Evolutionary conservation across 2,113 vertebrate genomes (phyloP), one percentile per base, ranked within the genome.

Genomic region (Cranoglanis bouderius): DNA sequence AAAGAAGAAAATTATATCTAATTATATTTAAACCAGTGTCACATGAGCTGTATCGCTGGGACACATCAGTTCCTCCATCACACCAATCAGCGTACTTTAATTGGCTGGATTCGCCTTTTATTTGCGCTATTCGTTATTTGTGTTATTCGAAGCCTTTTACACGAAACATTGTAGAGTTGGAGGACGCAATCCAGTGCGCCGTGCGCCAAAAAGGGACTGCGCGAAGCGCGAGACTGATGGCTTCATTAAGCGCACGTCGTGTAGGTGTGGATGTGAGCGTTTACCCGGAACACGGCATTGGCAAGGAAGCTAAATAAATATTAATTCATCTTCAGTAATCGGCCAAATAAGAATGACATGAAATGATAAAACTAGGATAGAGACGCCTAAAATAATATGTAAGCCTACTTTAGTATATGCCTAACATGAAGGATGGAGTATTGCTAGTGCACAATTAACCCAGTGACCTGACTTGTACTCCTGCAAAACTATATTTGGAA

Each of bases 241-340:
- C 96, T 97, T 99, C 99, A 99, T 99, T 99, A 99, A 98, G 97
- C 95, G 97, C 96, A 97, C 97, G 97, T 98, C 97, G 98, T 99
- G 98, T 99, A 98, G 97, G 96, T 98, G 98, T 99, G 51, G 46
- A 1, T 49, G 46, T 49, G 97, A 74, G 2, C 91, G 70, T 90
- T 92, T 93, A 91, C 89, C 80, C 61, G 88, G 89, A 93, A 88
- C 81, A 84, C n/a, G 6, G 59, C 4, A 49, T 35, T 19, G 61
- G 26, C 9, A 26, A 55, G 70, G n/a, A 43, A 78, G 18, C 49
- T 2, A 87, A 83, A 84, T 51, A n/a, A n/a, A n/a, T n/a, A n/a
- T n/a, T n/a, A n/a, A 67, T 35, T 70, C 65, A 70, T 70, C 29
- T 63, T 63, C 61, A n/a, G n/a, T n/a, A n/a, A n/a, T n/a, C n/a